Base-by-base conservation (phyloP, 2,113 vertebrate genomes). In the Podarcis raffonei region DNA sequence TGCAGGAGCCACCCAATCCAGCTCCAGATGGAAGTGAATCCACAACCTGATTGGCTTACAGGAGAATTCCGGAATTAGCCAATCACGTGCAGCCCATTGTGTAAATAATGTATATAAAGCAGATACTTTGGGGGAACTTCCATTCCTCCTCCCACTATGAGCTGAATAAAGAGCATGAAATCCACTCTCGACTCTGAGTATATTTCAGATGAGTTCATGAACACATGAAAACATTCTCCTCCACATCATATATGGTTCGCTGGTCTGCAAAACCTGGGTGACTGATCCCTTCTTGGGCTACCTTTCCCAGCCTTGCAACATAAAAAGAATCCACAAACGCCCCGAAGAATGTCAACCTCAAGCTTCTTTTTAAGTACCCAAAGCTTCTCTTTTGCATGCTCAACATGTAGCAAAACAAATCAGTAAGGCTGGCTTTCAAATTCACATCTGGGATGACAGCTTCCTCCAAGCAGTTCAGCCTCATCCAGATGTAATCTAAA, bases 401-500 rank as follows among this genome's bases (percentile, higher is more conserved):
- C 59, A 83, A 11, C 90, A 91, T 84, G 81, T 89, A 86, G 86
- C 1, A 18, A 87, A 23, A 72, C 84, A 76, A 66, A 87, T 22
- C 57, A 0, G 18, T 78, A 4, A 82, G 89, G 90, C 86, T 76
- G 74, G 93, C 89, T 92, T 89, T 89, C 42, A 11, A 1, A 82
- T 92, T 92, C 87, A 23, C 87, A 94, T 91, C 74, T 92, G 92
- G 95, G 90, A 88, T 87, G 93, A 93, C 93, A 93, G 78, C 89
- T 94, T 92, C 94, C 93, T 93, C 94, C 94, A 93, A 93, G 94
- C 92, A 90, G 87, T 91, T 87, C 87, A 93, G 83, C 89, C 92
- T 95, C 92, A 93, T 93, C 92, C 94, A 93, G 92, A 89, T 91
- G 89, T 95, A 95, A 96, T 94, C 91, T 90, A 93, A 95, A 96